Base-by-base conservation (phyloP, 2,113 vertebrate genomes). In the Oreocharis arfaki region DNA sequence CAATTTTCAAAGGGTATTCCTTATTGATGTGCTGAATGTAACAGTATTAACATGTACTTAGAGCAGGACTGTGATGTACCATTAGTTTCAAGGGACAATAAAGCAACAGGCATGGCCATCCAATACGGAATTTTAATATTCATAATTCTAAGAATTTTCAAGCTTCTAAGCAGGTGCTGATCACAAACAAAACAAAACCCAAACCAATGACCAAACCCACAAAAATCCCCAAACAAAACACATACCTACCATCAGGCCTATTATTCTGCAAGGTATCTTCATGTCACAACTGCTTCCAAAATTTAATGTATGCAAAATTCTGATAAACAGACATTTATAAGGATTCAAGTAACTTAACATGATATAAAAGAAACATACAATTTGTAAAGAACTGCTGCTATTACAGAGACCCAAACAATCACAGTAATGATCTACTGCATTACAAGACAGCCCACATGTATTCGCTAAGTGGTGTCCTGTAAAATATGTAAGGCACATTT, bases 1-100 rank as follows among this genome's bases (percentile, higher is more conserved):
- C 28, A 9, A 83, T 80, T 93, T 93, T 89, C 82, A 93, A 82
- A 89, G 61, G 33, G 19, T 69, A 79, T 65, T 91, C 18, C 82
- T 85, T 70, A 74, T 42, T 46, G n/a, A 33, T 85, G 65, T 82
- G 65, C 89, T 93, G 82, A 80, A 93, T 55, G 39, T 24, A 89
- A 65, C 70, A 56, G 24, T n/a, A 77, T 87, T 95, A 77, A 93
- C 47, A 77, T 59, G 63, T 44, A 70, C 53, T 81, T 68, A 16
- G 37, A 78, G 35, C 20, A 19, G 82, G 46, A 70, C 42, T 70
- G 39, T 69, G 87, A 87, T 94, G 74, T 82, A 64, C 69, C 13
- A 42, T 55, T 53, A 22, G 47, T 89, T 77, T 77, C 73, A 73
- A 89, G n/a, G 26, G 76, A 69, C 21, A 78, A 79, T 33, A 77